Base-by-base conservation (phyloP, 2,797 vertebrate species). In the Epinephelus awoara region DNA sequence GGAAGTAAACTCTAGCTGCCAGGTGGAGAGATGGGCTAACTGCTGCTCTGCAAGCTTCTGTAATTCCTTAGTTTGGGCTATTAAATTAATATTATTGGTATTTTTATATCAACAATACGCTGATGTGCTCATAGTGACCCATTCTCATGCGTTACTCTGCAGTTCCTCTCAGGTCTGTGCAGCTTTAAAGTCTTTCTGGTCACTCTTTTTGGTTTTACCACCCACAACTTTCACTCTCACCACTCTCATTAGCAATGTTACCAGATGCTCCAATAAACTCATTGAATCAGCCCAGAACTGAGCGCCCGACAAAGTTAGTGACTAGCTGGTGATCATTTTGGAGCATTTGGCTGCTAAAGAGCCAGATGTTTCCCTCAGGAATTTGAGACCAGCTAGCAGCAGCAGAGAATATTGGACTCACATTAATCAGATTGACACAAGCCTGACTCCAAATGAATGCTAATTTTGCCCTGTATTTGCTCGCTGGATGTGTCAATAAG, bases 341-440 rank as follows among this genome's bases (percentile, higher is more conserved):
- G 52, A 67, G 64, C 15, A 54, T 78, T 46, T 64, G 71, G 52
- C 62, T 14, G 44, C 40, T 72, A 46, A 79, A 54, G 49, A 67
- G 65, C 2, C 19, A 23, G 55, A 56, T 51, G 57, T 80, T 50
- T 64, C 65, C 58, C 71, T 51, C 42, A 57, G 77, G 71, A 63
- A 25, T 34, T n/a, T n/a, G 18, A 55, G 50, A 49, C 50, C 50
- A 49, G 63, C 40, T 40, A 54, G 2, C 23, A 67, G 46, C 58
- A 51, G 57, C 46, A 9, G 29, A 25, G 69, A 67, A 56, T 75
- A 67, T 46, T 59, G 73, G 64, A 61, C 69, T 49, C 25, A 23
- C 77, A 72, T 79, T 72, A 67, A 79, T 79, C 63, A 79, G 42
- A 13, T 8, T 54, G 63, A 66, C 76, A 66, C 27, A 42, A 50